Evolutionary conservation across 2,113 vertebrate species (phyloP).

Genomic region (Callorhinus ursinus): DNA sequence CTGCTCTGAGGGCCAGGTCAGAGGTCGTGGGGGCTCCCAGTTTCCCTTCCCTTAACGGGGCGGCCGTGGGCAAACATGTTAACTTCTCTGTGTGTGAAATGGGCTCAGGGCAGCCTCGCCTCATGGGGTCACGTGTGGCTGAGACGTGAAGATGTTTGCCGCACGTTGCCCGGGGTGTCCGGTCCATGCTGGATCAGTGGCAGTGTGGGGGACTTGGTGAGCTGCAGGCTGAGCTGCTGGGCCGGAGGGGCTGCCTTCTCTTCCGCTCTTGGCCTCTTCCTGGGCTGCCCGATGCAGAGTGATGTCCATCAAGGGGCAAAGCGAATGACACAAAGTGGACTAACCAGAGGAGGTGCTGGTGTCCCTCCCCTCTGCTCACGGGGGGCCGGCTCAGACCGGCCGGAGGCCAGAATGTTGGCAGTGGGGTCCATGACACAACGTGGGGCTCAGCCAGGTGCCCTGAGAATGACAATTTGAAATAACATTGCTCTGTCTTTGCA

Average conservation of each 20-base stretch:
- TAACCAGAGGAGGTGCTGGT: background rate
- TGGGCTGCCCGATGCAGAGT: background rate
- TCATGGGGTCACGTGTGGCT: fast-evolving
- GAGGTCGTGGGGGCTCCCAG: background rate
- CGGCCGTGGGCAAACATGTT: fast-evolving
- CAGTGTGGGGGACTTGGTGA: fast-evolving
- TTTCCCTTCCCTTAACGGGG: background rate
- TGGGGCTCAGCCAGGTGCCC: background rate
- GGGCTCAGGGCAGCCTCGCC: background rate
- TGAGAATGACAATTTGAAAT: background rate
- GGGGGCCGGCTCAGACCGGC: background rate
- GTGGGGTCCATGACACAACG: background rate
- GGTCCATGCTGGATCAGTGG: background rate
- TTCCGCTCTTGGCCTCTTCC: fast-evolving
- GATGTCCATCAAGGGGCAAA: background rate
- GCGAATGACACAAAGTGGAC: background rate
- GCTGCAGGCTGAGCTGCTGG: background rate
- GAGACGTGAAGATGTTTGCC: fast-evolving
- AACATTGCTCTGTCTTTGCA: fast-evolving
- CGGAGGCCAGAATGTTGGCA: background rate
- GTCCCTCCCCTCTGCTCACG: background rate
- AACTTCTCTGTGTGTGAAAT: fast-evolving
- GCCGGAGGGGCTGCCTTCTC: fast-evolving
- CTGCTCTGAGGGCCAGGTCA: background rate
- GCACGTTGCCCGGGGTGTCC: background rate